A percentile compares a stretch with the other conserved stretches of the same genome.
phyloP scores from a whole-genome alignment of 2,888 invertebrate species.

The Ganaspis brasiliensis region DNA sequence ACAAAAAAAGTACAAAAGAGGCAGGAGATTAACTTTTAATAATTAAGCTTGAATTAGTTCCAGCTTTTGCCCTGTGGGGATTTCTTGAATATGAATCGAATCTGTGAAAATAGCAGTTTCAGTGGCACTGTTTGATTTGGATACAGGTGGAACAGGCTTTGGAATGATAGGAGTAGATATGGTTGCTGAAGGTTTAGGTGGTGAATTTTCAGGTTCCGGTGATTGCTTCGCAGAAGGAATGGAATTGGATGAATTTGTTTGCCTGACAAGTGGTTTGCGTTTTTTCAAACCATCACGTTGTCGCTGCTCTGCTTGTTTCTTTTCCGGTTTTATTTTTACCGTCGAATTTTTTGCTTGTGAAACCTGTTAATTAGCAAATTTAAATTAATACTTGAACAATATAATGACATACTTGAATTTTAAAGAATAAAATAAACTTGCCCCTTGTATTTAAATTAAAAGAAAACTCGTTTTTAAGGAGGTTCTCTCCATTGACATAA shows the following conservation, averaged over 20 bases:
- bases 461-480: too few relatives aligned
- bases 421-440: too few relatives aligned
- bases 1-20: not conserved
- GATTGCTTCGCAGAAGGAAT: slow-evolving; percentile 46
- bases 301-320: slow-evolving; percentile 63
- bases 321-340: slow-evolving; percentile 65
- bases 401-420: too few relatives aligned
- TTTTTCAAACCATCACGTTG: slow-evolving; percentile 63
- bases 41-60: slow-evolving; percentile 58
- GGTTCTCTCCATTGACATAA: too few relatives aligned
- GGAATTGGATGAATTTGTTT: slow-evolving; percentile 56
- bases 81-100: slow-evolving; percentile 53
- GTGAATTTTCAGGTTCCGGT: not conserved
- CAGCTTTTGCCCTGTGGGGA: slow-evolving; percentile 55
- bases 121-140: slow-evolving; percentile 45
- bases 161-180: slow-evolving; percentile 38
- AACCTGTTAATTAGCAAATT: slow-evolving; percentile 60
- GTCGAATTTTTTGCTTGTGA: slow-evolving; percentile 59
- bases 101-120: slow-evolving; percentile 52
- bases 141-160: slow-evolving; percentile 40
- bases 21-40: not conserved
- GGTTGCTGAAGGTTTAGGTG: not conserved
- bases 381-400: not conserved
- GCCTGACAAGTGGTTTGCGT: slow-evolving; percentile 65
- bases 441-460: too few relatives aligned